Conservation (phyloP, 2,888 invertebrate genomes). For the Sussaba pulchella region DNA sequence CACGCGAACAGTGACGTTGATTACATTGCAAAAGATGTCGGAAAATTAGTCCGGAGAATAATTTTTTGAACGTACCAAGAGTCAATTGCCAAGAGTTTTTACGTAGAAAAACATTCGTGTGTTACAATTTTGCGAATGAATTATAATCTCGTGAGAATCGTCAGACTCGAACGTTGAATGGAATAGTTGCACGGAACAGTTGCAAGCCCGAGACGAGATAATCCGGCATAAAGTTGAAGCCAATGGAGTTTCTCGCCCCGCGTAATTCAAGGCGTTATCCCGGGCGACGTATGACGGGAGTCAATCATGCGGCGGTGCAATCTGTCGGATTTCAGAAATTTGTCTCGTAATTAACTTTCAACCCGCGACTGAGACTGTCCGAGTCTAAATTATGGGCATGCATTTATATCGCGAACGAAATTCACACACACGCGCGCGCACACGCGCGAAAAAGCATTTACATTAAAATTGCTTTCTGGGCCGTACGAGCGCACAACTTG, state of each 20-base stretch:
- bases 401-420: slow-evolving; percentile 29
- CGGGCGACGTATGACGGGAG: slow-evolving; percentile 45
- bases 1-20: background rate
- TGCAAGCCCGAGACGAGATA: slow-evolving; percentile 7
- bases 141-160: background rate
- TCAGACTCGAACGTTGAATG: background rate
- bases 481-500: too few relatives aligned
- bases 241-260: background rate
- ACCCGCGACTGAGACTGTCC: slow-evolving; percentile 21
- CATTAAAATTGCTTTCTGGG: slow-evolving; percentile 41
- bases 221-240: background rate
- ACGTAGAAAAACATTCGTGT: background rate
- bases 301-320: slow-evolving; percentile 44
- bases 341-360: slow-evolving; percentile 64
- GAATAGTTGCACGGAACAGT: slow-evolving; percentile 9
- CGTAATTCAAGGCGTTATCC: background rate
- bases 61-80: background rate
- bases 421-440: too few relatives aligned
- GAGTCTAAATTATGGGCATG: slow-evolving; percentile 38
- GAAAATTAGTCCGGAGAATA: slow-evolving; percentile 18
- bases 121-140: background rate
- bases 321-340: slow-evolving; percentile 53
- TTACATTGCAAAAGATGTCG: slow-evolving; percentile 5
- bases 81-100: background rate
- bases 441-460: slow-evolving; percentile 47